phyloP scores from a whole-genome alignment of 2,113 vertebrate genomes.

The Dascyllus trimaculatus region DNA sequence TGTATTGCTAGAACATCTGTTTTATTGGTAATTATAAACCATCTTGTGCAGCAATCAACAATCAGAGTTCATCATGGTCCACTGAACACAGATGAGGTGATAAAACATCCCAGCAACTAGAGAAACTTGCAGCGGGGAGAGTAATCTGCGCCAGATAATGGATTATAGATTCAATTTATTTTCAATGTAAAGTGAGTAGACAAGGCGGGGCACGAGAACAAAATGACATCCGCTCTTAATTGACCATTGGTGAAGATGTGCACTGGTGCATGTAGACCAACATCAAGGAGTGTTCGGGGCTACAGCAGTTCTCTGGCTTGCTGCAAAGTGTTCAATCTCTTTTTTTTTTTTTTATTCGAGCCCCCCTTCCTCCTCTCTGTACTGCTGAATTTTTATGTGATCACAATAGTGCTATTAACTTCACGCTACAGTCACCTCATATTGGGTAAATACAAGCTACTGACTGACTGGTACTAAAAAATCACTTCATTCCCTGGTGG shows the following conservation, averaged over 20 bases:
- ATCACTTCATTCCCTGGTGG: too few relatives aligned
- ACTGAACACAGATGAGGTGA: slow-evolving; percentile 72
- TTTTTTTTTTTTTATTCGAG: too few relatives aligned
- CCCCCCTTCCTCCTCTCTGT: background rate
- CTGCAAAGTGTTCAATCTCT: slow-evolving; percentile 5
- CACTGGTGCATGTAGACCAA: slow-evolving; percentile 39
- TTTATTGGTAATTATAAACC: slow-evolving; percentile 62
- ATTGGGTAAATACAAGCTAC: slow-evolving; percentile 31
- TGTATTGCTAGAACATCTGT: slow-evolving; percentile 38
- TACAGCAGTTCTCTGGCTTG: background rate
- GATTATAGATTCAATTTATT: slow-evolving; percentile 79
- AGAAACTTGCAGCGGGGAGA: slow-evolving; percentile 45
- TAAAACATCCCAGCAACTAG: slow-evolving; percentile 67
- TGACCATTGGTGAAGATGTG: slow-evolving; percentile 61
- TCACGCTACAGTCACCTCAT: slow-evolving; percentile 25
- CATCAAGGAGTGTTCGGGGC: slow-evolving; percentile 38
- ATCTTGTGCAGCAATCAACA: slow-evolving; percentile 67
- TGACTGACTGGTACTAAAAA: background rate
- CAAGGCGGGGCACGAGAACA: slow-evolving; percentile 55
- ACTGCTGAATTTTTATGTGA: slow-evolving; percentile 17
- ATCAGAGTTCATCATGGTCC: slow-evolving; percentile 64
- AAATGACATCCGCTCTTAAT: slow-evolving; percentile 78
- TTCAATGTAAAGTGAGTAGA: slow-evolving; percentile 67
- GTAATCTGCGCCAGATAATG: slow-evolving; percentile 67
- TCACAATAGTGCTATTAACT: slow-evolving; percentile 17